A percentile compares a stretch with the other conserved stretches of the same genome.
Conservation (phyloP, 2,113 vertebrate species). For the Mirounga angustirostris region DNA sequence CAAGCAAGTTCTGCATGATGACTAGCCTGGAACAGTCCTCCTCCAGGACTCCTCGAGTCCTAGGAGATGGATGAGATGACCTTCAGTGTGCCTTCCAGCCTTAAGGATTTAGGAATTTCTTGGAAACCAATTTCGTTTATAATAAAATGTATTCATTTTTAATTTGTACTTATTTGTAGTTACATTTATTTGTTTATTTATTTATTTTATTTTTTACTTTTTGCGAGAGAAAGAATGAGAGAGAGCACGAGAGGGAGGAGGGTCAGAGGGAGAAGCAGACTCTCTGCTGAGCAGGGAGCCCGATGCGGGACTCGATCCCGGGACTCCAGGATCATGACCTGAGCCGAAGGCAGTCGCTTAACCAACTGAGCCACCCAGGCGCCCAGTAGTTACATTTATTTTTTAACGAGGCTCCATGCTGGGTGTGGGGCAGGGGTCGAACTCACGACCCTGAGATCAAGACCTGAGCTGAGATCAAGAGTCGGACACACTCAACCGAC, state of each 20-base stretch:
- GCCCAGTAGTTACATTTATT: background rate
- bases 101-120: slow-evolving; percentile 2
- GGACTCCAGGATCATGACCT: too few relatives aligned
- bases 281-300: too few relatives aligned
- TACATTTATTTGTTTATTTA: background rate
- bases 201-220: background rate
- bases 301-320: too few relatives aligned
- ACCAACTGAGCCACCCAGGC: too few relatives aligned
- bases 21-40: background rate
- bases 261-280: too few relatives aligned
- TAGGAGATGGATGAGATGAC: background rate
- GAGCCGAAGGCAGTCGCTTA: too few relatives aligned
- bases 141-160: background rate
- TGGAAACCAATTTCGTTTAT: background rate
- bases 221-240: too few relatives aligned
- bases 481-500: background rate
- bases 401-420: background rate
- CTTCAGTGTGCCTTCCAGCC: background rate
- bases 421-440: too few relatives aligned
- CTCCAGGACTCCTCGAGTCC: background rate
- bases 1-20: background rate
- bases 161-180: background rate
- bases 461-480: too few relatives aligned
- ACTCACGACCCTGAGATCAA: too few relatives aligned
- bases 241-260: too few relatives aligned